Percentiles rank a stretch among this genome's conserved stretches.
phyloP scores from a whole-genome alignment of 2,888 invertebrate species.

The Crematogaster levior region DNA sequence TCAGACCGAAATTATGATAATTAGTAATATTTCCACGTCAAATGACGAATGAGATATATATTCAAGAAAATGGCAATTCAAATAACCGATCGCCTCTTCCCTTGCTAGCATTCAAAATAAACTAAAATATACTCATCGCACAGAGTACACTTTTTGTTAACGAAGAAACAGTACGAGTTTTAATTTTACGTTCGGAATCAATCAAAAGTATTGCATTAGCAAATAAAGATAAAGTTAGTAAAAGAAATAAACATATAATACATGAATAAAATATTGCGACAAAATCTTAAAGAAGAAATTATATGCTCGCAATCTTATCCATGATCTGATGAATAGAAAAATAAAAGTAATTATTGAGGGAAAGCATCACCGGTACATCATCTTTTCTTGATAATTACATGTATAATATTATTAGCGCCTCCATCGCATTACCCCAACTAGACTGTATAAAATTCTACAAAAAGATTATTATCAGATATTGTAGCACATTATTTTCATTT shows the following conservation, averaged over 20 bases:
- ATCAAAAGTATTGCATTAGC: background rate
- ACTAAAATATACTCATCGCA: background rate
- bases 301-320: background rate
- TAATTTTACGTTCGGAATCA: background rate
- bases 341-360: constrained; percentile 13
- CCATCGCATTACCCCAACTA: background rate
- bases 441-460: background rate
- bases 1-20: background rate
- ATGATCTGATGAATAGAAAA: background rate
- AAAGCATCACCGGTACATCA: background rate
- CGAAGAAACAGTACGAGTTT: background rate
- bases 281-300: constrained; percentile 1
- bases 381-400: background rate
- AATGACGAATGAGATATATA: background rate
- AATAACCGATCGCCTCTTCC: background rate
- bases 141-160: background rate
- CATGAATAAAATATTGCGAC: background rate
- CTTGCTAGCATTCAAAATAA: background rate
- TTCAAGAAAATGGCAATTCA: background rate
- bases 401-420: background rate
- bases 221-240: background rate
- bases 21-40: background rate
- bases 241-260: background rate
- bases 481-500: background rate
- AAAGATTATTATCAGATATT: background rate